These are phyloP conservation scores for Protaetia brevitarsis DNA, from an alignment of 1,140 invertebrate genomes.

Conservation along the genomic window DNA sequence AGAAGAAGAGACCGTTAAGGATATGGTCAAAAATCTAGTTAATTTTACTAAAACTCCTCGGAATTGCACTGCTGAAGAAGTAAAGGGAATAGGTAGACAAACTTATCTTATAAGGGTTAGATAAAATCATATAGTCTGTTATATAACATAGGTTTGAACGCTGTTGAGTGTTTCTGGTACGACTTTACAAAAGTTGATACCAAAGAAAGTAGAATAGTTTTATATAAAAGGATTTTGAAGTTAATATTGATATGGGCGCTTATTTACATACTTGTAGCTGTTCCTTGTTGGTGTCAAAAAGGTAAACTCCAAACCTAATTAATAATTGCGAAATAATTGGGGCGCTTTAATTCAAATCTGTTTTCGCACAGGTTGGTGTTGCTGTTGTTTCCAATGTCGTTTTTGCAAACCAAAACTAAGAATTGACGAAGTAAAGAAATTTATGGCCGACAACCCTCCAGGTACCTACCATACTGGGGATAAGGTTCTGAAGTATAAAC, in stretches of 20 bases:
- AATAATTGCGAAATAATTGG: neutral
- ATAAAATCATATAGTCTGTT: neutral
- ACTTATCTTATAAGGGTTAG: neutral
- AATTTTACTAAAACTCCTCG: constrained; percentile 31
- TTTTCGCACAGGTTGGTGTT: constrained; percentile 44
- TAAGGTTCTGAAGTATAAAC: constrained; percentile 36
- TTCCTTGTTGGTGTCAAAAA: constrained; percentile 45
- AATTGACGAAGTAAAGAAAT: constrained; percentile 43
- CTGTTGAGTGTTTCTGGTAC: constrained; percentile 36
- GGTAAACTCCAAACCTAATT: constrained; percentile 30
- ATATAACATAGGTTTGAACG: constrained; percentile 32
- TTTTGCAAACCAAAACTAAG: constrained; percentile 39
- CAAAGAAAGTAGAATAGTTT: constrained; percentile 22
- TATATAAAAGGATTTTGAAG: constrained; percentile 32
- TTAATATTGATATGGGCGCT: constrained; percentile 40
- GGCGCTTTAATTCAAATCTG: neutral
- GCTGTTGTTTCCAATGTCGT: constrained; percentile 44
- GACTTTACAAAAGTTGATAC: constrained; percentile 33
- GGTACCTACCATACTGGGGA: constrained; percentile 36
- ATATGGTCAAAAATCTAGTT: constrained; percentile 37
- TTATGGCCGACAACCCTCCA: constrained; percentile 41
- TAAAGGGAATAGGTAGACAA: constrained; percentile 40
- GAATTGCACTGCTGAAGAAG: constrained; percentile 45
- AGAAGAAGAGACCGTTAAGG: constrained; percentile 41
- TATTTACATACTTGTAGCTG: constrained; percentile 42